These are phyloP conservation scores for Melieria crassipennis DNA, from an alignment of 2,888 invertebrate species.

Conservation along the genomic window DNA sequence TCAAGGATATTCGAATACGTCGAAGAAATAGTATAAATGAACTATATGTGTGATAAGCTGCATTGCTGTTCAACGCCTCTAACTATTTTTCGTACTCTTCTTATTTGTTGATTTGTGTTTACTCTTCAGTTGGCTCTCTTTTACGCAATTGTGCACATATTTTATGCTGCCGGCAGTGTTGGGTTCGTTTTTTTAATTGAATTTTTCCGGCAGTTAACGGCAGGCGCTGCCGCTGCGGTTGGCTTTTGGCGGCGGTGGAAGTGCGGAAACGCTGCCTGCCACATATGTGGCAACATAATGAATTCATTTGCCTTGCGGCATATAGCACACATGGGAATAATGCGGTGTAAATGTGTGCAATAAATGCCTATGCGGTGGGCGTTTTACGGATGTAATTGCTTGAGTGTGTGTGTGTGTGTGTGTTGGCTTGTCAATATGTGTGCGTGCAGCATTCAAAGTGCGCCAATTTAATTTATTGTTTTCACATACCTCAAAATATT, in stretches of 20 bases:
- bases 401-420: neutral
- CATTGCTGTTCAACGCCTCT: too few species aligned
- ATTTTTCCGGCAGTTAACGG: constrained; percentile 11
- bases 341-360: neutral
- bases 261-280: too few species aligned
- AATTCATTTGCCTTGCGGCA: neutral
- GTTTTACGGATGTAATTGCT: neutral
- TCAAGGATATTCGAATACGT: too few species aligned
- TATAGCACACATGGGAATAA: constrained; percentile 6
- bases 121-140: too few species aligned
- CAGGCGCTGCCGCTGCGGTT: constrained; percentile 5
- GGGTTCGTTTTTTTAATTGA: constrained; percentile 9
- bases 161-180: too few species aligned
- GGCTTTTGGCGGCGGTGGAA: neutral
- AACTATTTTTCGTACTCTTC: too few species aligned
- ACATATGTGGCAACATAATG: constrained; percentile 5
- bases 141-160: too few species aligned
- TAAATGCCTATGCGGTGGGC: too few species aligned
- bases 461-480: constrained; percentile 22
- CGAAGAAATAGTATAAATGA: too few species aligned
- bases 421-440: neutral
- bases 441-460: constrained; percentile 17
- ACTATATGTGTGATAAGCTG: too few species aligned
- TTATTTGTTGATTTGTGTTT: too few species aligned
- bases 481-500: neutral